Evolutionary conservation across 1,140 invertebrate species (phyloP), one percentile per base, ranked within the genome.

Genomic region (Aphelenchoides fujianensis): DNA sequence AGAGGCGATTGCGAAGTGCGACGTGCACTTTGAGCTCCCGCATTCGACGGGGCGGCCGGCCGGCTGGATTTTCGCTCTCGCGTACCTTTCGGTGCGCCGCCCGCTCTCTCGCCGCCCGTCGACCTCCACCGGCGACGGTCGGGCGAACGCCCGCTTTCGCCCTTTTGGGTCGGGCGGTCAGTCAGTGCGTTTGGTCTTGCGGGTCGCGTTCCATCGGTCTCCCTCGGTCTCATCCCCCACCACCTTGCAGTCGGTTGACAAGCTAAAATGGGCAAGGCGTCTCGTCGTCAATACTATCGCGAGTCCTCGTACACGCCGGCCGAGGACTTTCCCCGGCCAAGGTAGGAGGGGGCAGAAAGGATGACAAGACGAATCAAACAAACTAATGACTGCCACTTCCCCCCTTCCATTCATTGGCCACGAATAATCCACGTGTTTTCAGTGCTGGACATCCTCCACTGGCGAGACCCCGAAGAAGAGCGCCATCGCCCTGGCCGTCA

Each of bases 401-500:
- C 16, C n/a, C 16, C 16, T 16, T 48, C n/a, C 16, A 48, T 16
- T 48, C 41, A 48, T 48, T 16, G n/a, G n/a, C 16, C 41, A 16
- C 16, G 41, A 48, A 48, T 16, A 48, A n/a, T 16, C 16, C 41
- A n/a, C 41, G n/a, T 48, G 57, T 61, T 90, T 90, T 9, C 88
- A 95, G 93, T 96, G 88, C 90, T 93, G 85, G 92, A 94, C 80
- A 88, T 98, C 83, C 91, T 98, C 84, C 78, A 82, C 68, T 79
- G 78, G 78, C 67, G 78, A 12, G 80, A 79, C 37, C 80, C n/a
- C 77, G 3, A 83, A 82, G 64, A 79, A 75, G 27, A 78, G 73
- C 52, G 79, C 77, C n/a, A 62, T 37, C 37, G 71, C 69, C 30
- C 57, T 79, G 34, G 77, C 78, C 12, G 41, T 62, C 5, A 55